phyloP scores from a whole-genome alignment of 2,888 invertebrate genomes.

The Macrophya alboannulata region DNA sequence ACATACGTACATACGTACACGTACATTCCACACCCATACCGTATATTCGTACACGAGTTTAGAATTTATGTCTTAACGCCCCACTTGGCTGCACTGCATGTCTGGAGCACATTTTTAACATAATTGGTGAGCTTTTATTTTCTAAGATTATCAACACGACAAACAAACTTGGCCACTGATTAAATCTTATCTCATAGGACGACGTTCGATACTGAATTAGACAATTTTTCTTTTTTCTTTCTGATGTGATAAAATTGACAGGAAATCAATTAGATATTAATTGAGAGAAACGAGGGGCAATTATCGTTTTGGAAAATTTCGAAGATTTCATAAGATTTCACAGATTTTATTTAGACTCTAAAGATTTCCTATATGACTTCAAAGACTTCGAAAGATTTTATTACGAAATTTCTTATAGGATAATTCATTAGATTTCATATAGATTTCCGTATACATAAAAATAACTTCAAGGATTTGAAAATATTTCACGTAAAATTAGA shows the following conservation, averaged over 20 bases:
- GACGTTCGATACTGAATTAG: neutral
- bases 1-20: neutral
- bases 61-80: slow-evolving; percentile 74
- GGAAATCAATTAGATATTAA: too few relatives aligned
- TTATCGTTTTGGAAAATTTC: too few relatives aligned
- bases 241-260: neutral
- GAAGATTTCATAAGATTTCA: neutral
- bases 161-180: neutral
- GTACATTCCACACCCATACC: neutral
- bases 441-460: neutral
- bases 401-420: too few relatives aligned
- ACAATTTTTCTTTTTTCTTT: too few relatives aligned
- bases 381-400: too few relatives aligned
- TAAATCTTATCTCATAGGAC: neutral
- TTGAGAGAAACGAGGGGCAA: neutral
- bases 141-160: slow-evolving; percentile 11
- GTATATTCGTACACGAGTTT: slow-evolving; percentile 67
- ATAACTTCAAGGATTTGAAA: neutral
- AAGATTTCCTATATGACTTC: too few relatives aligned
- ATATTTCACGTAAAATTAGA: neutral
- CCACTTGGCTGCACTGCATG: slow-evolving; percentile 55
- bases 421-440: neutral
- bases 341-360: too few relatives aligned
- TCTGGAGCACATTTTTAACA: slow-evolving; percentile 52
- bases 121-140: slow-evolving; percentile 47